Evolutionary conservation across 2,113 vertebrate species (phyloP), one percentile per base, ranked within the genome.

Genomic region (Irena cyanogastra): DNA sequence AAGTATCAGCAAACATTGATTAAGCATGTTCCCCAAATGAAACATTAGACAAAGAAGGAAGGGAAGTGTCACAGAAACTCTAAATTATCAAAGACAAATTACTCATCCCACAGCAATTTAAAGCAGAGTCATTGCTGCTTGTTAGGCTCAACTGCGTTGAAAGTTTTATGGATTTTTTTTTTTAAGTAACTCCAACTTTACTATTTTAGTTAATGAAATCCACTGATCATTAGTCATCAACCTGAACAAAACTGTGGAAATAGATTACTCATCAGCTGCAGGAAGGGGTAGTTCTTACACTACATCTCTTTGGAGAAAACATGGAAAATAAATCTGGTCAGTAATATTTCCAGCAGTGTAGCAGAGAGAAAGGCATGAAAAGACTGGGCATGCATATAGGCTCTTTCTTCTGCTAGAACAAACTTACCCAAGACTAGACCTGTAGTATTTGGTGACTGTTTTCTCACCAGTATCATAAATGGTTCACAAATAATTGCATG

Each of bases 1-100:
- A 97, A 97, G 97, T 93, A 96, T 95, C 79, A 95, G 81, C 95
- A 98, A 98, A 97, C 96, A 97, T 72, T 97, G 97, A 98, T 98
- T 97, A 98, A 98, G 76, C 93, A 93, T 95, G 95, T 97, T 97
- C 91, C 96, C 83, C 88, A 96, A 96, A 97, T 95, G 93, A 97
- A 97, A 94, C 92, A 90, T 94, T 91, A 94, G 72, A 64, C 52
- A 60, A 93, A 97, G 89, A 87, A 92, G 68, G 88, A 95, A 96
- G 76, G 68, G 61, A 69, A 72, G 10, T 23, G 42, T 39, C 66
- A 71, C 71, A 75, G 80, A 66, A 94, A 80, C 80, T 94, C 72
- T 45, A n/a, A 70, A 93, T 76, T 69, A 72, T 88, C 70, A 60
- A 95, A 97, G 87, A 96, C 70, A 95, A 95, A 97, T 95, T 2